Evolutionary conservation across 2,797 vertebrate species (phyloP).

Genomic region (Lepus townsendii): DNA sequence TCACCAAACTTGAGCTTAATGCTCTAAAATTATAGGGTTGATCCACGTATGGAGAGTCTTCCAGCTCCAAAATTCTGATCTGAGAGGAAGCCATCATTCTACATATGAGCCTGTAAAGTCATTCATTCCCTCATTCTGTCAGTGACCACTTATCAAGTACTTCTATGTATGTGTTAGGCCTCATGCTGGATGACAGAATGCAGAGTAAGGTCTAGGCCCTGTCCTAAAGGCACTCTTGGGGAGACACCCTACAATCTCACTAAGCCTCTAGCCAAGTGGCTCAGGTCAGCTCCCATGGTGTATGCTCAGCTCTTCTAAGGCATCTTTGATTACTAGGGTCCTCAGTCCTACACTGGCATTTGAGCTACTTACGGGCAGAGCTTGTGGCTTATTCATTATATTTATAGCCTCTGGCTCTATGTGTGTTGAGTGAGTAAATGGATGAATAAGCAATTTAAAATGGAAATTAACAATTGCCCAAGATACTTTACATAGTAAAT

Average conservation of each 20-base stretch:
- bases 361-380: not conserved
- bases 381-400: not conserved
- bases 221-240: not conserved
- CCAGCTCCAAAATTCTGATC: too few relatives aligned
- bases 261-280: not conserved
- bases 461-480: constrained; percentile 37
- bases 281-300: not conserved
- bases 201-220: not conserved
- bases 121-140: not conserved
- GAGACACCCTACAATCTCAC: not conserved
- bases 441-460: constrained; percentile 35
- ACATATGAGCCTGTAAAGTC: too few relatives aligned
- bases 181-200: not conserved
- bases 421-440: not conserved
- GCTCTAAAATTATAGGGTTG: too few relatives aligned
- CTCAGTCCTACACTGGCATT: not conserved
- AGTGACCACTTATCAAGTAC: not conserved
- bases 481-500: not conserved
- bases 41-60: too few relatives aligned
- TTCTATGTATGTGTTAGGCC: not conserved
- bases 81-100: too few relatives aligned
- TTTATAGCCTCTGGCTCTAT: not conserved
- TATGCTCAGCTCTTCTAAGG: not conserved
- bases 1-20: too few relatives aligned
- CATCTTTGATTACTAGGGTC: not conserved